Base-by-base conservation (phyloP, 2,113 vertebrate species). In the Grammomys surdaster region DNA sequence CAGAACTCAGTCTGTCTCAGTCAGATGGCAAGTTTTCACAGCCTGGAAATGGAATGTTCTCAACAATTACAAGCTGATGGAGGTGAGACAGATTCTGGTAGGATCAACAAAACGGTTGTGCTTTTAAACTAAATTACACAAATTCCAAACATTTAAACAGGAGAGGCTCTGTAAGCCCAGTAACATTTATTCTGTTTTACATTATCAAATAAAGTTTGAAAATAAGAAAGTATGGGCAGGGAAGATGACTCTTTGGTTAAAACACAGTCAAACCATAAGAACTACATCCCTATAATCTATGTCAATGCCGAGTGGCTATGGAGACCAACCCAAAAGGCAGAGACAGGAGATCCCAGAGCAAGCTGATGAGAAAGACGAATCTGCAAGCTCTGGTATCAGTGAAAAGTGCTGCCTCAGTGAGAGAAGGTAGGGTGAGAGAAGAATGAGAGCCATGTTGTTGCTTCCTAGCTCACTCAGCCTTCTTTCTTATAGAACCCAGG, bases 91-190 rank as follows among this genome's bases (percentile, higher is more conserved):
- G 86, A 89, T 75, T 94, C 75, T 85, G 24, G 10, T 77, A 67
- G 3, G 88, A 54, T 84, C 54, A 72, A 76, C 58, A 72, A 8
- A 48, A 65, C 26, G 20, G 82, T 11, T 36, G 56, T 69, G 51
- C 63, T 85, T 95, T 86, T 70, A 65, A 75, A 56, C 82, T 72
- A 31, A 88, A 88, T 16, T 88, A 70, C 17, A 58, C 8, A 94
- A 88, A 80, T 84, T 88, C 36, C 85, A 40, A 76, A n/a, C 70
- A 63, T 28, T 63, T 58, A 63, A 33, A 33, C 16, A 58, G 13
- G 31, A 43, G 17, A 92, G 72, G 87, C 26, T 73, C 28, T n/a
- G 24, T 36, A 3, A 67, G 31, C 36, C 63, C 24, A 36, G 28
- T 31, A 48, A 75, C 7, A 70, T 51, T 46, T 90, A n/a, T 89